These are phyloP conservation scores for Crax fasciolata DNA, from an alignment of 2,797 vertebrate genomes.

Conservation along the genomic window DNA sequence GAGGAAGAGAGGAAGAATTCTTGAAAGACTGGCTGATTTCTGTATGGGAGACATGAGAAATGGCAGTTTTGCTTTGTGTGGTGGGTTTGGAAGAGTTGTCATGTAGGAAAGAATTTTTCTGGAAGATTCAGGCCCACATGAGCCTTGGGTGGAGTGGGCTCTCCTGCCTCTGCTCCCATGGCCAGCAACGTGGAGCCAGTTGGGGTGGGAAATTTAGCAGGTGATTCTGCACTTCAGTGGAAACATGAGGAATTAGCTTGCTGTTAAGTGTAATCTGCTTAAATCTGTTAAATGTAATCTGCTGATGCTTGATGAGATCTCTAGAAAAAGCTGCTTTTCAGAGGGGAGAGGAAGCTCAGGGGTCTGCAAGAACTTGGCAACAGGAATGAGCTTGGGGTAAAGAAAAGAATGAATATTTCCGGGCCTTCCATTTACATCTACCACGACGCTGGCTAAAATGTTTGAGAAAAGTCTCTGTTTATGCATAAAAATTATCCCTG, in stretches of 20 bases:
- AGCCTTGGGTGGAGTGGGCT: background rate
- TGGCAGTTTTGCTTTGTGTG: background rate
- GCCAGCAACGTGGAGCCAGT: background rate
- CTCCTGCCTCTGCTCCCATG: background rate
- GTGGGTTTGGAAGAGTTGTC: background rate
- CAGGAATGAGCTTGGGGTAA: background rate
- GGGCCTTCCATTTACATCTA: constrained; percentile 2
- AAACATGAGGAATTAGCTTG: background rate
- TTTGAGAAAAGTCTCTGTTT: constrained; percentile 29
- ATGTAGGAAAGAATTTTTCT: background rate
- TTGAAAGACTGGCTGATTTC: background rate
- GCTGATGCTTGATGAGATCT: constrained; percentile 25
- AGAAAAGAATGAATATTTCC: background rate
- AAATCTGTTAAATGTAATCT: constrained; percentile 1
- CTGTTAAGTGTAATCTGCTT: constrained; percentile 3
- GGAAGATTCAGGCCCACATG: background rate
- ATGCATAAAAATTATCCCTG: background rate
- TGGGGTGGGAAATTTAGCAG: background rate
- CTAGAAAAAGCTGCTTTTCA: constrained; percentile 32
- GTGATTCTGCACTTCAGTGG: background rate
- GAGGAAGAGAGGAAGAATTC: background rate
- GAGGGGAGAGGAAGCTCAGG: background rate
- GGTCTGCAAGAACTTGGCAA: constrained; percentile 17
- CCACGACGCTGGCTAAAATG: background rate
- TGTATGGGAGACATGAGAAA: background rate